phyloP scores from a whole-genome alignment of 2,797 vertebrate genomes.

The Hippocampus kuda region DNA sequence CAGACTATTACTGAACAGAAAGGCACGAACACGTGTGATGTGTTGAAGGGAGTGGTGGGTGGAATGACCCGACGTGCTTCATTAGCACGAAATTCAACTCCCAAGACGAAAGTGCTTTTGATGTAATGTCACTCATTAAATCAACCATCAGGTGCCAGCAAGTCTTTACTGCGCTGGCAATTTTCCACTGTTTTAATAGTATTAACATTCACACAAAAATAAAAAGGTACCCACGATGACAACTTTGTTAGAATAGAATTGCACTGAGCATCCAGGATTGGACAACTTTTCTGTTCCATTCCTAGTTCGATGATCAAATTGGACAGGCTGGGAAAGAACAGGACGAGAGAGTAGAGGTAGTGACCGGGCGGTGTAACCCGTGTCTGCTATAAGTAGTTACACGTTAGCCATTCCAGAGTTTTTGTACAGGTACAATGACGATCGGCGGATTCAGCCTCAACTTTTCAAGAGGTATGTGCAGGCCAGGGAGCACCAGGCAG shows the following conservation, averaged over 20 bases:
- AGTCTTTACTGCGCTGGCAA: slow-evolving; percentile 12
- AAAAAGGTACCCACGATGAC: too few species aligned
- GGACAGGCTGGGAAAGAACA: neutral
- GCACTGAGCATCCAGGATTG: too few species aligned
- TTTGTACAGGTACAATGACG: too few species aligned
- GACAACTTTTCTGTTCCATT: too few species aligned
- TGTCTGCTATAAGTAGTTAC: neutral
- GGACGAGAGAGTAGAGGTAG: slow-evolving; percentile 17
- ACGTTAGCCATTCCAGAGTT: neutral
- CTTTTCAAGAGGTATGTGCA: too few species aligned
- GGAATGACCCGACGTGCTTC: slow-evolving; percentile 35
- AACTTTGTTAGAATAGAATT: too few species aligned
- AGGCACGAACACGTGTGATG: slow-evolving; percentile 43
- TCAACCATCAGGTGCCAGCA: slow-evolving; percentile 46
- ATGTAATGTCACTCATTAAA: slow-evolving; percentile 41
- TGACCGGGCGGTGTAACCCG: neutral
- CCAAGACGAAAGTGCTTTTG: slow-evolving; percentile 45
- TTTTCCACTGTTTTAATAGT: too few species aligned
- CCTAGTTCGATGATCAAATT: too few species aligned
- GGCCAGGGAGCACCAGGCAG: too few species aligned
- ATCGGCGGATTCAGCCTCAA: too few species aligned
- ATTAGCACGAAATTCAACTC: slow-evolving; percentile 42
- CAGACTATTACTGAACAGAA: slow-evolving; percentile 50
- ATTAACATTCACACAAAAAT: too few species aligned
- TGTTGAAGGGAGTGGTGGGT: slow-evolving; percentile 46